Evolutionary conservation across 2,797 vertebrate species (phyloP).

Genomic region (Anas georgica): DNA sequence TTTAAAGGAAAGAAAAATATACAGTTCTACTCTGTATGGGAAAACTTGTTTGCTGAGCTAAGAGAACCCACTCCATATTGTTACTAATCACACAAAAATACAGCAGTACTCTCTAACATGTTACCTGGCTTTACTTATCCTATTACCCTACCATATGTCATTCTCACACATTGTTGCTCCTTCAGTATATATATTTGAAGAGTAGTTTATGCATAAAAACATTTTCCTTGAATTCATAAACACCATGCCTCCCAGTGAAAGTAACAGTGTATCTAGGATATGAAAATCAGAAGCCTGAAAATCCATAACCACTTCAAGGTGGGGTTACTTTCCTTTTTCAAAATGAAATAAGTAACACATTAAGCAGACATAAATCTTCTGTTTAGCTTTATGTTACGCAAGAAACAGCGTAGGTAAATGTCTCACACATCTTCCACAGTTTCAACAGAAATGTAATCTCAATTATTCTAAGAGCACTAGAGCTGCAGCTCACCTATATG

Average conservation of each 20-base stretch:
- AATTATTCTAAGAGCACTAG: not conserved
- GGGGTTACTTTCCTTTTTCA: not conserved
- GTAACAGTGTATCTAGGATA: not conserved
- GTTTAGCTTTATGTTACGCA: not conserved
- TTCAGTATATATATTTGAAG: not conserved
- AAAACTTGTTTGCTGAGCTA: not conserved
- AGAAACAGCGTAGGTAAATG: not conserved
- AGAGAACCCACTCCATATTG: not conserved
- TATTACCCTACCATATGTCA: not conserved
- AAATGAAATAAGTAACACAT: not conserved
- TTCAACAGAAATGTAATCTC: not conserved
- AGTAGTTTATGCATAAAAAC: not conserved
- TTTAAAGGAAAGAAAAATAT: not conserved
- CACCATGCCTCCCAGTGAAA: not conserved
- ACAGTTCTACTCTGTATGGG: not conserved
- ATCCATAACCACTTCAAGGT: not conserved
- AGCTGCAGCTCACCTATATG: not conserved
- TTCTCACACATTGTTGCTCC: not conserved
- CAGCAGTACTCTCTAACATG: not conserved
- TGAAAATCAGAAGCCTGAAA: not conserved
- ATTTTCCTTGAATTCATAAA: not conserved
- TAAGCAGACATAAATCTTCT: not conserved
- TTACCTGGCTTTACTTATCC: not conserved
- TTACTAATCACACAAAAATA: not conserved
- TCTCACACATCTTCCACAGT: not conserved